These are phyloP conservation scores for Oreochromis mossambicus DNA, from an alignment of 2,797 vertebrate species.

Conservation along the genomic window DNA sequence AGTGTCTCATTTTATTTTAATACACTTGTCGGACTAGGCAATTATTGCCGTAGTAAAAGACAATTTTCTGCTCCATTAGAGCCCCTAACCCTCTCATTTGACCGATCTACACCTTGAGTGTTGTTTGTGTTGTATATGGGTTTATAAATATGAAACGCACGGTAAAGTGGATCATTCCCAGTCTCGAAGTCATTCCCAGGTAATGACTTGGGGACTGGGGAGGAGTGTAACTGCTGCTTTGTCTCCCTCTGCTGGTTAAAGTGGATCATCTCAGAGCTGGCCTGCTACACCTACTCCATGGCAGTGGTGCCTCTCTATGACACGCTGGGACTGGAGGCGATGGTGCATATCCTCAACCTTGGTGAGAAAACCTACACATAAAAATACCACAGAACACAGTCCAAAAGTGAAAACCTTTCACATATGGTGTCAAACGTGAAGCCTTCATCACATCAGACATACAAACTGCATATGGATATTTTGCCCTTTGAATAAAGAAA, in stretches of 20 bases:
- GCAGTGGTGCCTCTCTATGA: slow-evolving; percentile 80
- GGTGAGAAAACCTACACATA: slow-evolving; percentile 56
- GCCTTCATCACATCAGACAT: background rate
- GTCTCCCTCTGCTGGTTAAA: slow-evolving; percentile 77
- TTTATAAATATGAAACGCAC: slow-evolving; percentile 7
- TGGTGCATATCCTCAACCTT: slow-evolving; percentile 79
- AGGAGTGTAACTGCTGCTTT: slow-evolving; percentile 43
- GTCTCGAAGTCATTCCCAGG: background rate
- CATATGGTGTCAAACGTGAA: background rate
- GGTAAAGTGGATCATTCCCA: background rate
- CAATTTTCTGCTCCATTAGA: slow-evolving; percentile 32
- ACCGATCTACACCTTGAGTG: background rate
- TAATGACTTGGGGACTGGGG: background rate
- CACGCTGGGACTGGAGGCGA: slow-evolving; percentile 77
- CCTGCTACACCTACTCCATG: slow-evolving; percentile 82
- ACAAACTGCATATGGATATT: background rate
- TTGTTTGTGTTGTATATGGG: background rate
- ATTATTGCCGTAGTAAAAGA: background rate
- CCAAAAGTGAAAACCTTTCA: background rate
- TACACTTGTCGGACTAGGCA: background rate
- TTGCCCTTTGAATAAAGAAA: background rate
- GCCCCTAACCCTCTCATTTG: background rate
- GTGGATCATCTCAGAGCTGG: slow-evolving; percentile 81
- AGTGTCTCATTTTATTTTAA: slow-evolving; percentile 1
- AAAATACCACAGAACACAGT: background rate